These are phyloP conservation scores for Laticauda laticaudata DNA, from an alignment of 2,113 vertebrate genomes.

Conservation along the genomic window DNA sequence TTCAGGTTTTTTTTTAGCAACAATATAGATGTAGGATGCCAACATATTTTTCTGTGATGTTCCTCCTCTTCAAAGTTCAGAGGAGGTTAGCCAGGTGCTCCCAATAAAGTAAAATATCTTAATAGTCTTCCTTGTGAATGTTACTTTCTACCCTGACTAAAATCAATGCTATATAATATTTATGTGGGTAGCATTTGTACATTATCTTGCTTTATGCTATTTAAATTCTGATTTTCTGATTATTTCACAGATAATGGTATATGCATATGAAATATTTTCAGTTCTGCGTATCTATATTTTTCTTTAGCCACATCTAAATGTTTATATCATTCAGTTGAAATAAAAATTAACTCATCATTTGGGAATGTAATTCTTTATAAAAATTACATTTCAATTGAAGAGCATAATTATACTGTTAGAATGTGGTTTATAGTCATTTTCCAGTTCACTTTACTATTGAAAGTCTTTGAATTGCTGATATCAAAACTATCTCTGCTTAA, in stretches of 20 bases:
- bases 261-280: not conserved
- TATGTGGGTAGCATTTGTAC: not conserved
- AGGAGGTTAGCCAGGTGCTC: not conserved
- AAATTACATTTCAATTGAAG: not conserved
- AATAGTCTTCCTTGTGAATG: not conserved
- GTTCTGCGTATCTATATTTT: not conserved
- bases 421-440: not conserved
- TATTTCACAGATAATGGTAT: not conserved
- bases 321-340: not conserved
- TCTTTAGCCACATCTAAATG: not conserved
- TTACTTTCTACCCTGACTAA: not conserved
- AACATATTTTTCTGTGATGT: not conserved
- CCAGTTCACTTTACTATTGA: not conserved
- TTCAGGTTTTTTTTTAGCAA: not conserved
- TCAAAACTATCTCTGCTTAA: not conserved
- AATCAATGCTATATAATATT: not conserved
- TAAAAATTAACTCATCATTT: not conserved
- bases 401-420: not conserved
- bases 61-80: not conserved
- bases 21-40: not conserved
- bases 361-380: not conserved
- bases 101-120: not conserved
- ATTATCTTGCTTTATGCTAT: not conserved
- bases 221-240: not conserved
- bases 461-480: not conserved